Conservation (phyloP, 1,140 invertebrate genomes). For the Batillaria attramentaria region DNA sequence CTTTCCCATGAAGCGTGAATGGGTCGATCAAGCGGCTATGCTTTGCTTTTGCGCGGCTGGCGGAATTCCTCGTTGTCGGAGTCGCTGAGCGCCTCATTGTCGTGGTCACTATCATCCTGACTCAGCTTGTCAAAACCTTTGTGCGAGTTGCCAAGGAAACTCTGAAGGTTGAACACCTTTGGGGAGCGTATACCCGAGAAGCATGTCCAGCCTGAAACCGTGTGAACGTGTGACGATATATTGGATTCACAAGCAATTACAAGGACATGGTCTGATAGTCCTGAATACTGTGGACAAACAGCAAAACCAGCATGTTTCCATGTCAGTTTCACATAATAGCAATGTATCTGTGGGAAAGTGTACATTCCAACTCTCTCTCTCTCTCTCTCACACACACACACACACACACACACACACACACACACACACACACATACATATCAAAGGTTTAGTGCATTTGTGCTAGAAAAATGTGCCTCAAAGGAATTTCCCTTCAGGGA, state of each 20-base stretch:
- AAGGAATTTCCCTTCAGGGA: no score
- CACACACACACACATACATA: background rate
- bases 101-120: slow-evolving; percentile 56
- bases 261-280: background rate
- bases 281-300: background rate
- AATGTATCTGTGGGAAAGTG: no score
- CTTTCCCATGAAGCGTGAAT: no score
- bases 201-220: slow-evolving; percentile 25
- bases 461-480: no score
- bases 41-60: slow-evolving; percentile 29
- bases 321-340: no score
- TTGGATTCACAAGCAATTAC: background rate
- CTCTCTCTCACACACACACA: background rate
- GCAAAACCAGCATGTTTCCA: background rate
- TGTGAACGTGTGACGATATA: background rate
- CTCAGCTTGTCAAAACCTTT: slow-evolving; percentile 56
- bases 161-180: slow-evolving; percentile 38
- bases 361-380: no score
- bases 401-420: slow-evolving; percentile 14
- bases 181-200: slow-evolving; percentile 19
- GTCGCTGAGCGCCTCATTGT: slow-evolving; percentile 51
- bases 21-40: no score
- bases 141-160: slow-evolving; percentile 52
- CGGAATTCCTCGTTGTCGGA: slow-evolving; percentile 54
- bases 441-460: no score